Percentiles rank a stretch among this genome's conserved stretches.
phyloP scores from a whole-genome alignment of 2,113 vertebrate species.

The Seriola quinqueradiata region DNA sequence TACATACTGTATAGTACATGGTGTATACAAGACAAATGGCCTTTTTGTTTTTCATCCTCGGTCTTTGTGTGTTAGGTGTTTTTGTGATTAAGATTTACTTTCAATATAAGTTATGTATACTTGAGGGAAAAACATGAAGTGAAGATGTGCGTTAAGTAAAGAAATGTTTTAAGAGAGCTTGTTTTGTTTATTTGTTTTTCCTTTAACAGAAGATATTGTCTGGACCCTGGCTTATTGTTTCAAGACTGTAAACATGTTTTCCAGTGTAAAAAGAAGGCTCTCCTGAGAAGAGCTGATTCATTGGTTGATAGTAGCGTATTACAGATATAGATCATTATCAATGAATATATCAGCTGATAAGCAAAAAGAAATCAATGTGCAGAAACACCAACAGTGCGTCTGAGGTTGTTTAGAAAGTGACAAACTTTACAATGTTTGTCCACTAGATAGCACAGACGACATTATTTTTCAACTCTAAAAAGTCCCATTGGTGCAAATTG shows the following conservation, averaged over 20 bases:
- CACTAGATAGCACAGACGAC: too few species aligned
- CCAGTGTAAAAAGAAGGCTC: not conserved
- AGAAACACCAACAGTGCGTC: too few species aligned
- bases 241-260: not conserved
- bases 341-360: too few species aligned
- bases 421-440: too few species aligned
- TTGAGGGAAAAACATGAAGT: constrained; percentile 24
- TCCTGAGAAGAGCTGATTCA: too few species aligned
- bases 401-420: too few species aligned
- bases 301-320: too few species aligned
- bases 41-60: constrained; percentile 50
- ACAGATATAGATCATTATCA: too few species aligned
- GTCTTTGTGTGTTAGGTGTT: constrained; percentile 62
- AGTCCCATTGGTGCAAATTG: too few species aligned
- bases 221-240: not conserved
- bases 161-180: constrained; percentile 51
- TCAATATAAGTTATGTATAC: constrained; percentile 57
- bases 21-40: constrained; percentile 45
- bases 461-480: too few species aligned
- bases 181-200: not conserved
- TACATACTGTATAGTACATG: constrained; percentile 53
- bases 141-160: constrained; percentile 66
- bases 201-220: not conserved
- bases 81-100: constrained; percentile 67
- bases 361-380: too few species aligned